phyloP scores from a whole-genome alignment of 1,140 invertebrate species.

The Anthonomus grandis region DNA sequence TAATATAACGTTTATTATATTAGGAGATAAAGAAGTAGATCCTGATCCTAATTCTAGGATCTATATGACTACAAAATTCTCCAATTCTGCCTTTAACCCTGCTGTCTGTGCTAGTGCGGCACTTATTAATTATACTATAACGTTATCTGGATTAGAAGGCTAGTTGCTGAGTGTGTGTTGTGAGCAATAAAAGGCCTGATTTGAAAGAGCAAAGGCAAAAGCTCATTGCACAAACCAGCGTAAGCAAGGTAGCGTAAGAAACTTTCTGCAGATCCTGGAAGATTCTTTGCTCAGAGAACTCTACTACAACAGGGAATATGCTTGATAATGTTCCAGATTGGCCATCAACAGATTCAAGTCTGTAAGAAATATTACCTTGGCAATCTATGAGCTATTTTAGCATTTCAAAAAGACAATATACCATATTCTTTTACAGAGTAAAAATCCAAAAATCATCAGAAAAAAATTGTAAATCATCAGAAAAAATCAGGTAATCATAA shows the following conservation, averaged over 20 bases:
- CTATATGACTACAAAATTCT: conserved; percentile 83
- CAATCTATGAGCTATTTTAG: too few relatives aligned
- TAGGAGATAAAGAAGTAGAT: conserved; percentile 86
- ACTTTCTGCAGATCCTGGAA: conserved; percentile 74
- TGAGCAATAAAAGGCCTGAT: conserved; percentile 76
- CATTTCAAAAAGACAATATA: too few relatives aligned
- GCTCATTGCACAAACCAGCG: conserved; percentile 79
- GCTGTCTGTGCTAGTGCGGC: conserved; percentile 79
- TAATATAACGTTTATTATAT: conserved; percentile 72
- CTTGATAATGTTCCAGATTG: conserved; percentile 83
- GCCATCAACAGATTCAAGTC: not conserved
- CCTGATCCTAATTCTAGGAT: conserved; percentile 82
- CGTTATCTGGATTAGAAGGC: conserved; percentile 79
- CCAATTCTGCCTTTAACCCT: conserved; percentile 82
- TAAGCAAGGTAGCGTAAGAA: too few relatives aligned
- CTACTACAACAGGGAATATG: conserved; percentile 84
- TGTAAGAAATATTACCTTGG: conserved; percentile 43
- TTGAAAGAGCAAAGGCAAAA: conserved; percentile 81
- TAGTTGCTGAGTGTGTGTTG: conserved; percentile 83
- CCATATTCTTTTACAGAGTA: not conserved
- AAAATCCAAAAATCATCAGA: conserved; percentile 6
- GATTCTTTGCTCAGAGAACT: conserved; percentile 78
- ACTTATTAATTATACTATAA: conserved; percentile 90
- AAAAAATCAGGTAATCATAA: not conserved
- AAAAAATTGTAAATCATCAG: not conserved